Evolutionary conservation across 2,888 invertebrate species (phyloP).

Genomic region (Axea sp.): DNA sequence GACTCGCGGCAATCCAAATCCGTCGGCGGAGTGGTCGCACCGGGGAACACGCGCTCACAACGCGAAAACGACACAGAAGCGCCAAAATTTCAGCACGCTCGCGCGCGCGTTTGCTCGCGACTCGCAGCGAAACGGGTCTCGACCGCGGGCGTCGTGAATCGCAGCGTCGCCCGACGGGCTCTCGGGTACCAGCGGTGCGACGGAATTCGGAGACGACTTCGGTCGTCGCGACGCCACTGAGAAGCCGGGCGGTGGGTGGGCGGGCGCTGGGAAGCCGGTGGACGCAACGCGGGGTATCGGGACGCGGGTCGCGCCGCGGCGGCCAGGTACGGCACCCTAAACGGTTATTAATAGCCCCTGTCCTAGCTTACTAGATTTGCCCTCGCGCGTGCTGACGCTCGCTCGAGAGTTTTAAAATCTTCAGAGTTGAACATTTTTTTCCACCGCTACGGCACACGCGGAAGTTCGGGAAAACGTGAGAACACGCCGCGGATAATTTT

Average conservation of each 20-base stretch:
- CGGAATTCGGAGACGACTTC: slow-evolving; percentile 69
- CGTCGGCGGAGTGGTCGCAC: neutral
- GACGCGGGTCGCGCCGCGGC: slow-evolving; percentile 71
- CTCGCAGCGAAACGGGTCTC: too few relatives aligned
- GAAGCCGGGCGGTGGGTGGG: slow-evolving; percentile 76
- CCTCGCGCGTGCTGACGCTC: slow-evolving; percentile 65
- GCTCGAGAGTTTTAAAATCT: slow-evolving; percentile 5
- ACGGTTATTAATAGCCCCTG: slow-evolving; percentile 78
- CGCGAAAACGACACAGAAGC: slow-evolving; percentile 1
- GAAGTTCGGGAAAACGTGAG: too few relatives aligned
- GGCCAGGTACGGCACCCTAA: slow-evolving; percentile 79
- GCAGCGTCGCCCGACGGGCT: slow-evolving; percentile 24
- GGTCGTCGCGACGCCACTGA: slow-evolving; percentile 79
- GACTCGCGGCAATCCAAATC: neutral
- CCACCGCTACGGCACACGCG: too few relatives aligned
- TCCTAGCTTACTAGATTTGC: slow-evolving; percentile 78
- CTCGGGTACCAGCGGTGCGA: slow-evolving; percentile 19
- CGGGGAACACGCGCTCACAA: slow-evolving; percentile 4
- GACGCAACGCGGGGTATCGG: slow-evolving; percentile 73
- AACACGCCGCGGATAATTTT: too few relatives aligned
- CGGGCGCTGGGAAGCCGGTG: slow-evolving; percentile 75
- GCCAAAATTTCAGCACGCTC: too few relatives aligned
- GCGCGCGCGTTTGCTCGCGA: too few relatives aligned
- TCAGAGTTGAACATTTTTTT: too few relatives aligned
- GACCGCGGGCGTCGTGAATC: slow-evolving; percentile 5